phyloP scores from a whole-genome alignment of 1,140 invertebrate genomes.

The Listronotus bonariensis region DNA sequence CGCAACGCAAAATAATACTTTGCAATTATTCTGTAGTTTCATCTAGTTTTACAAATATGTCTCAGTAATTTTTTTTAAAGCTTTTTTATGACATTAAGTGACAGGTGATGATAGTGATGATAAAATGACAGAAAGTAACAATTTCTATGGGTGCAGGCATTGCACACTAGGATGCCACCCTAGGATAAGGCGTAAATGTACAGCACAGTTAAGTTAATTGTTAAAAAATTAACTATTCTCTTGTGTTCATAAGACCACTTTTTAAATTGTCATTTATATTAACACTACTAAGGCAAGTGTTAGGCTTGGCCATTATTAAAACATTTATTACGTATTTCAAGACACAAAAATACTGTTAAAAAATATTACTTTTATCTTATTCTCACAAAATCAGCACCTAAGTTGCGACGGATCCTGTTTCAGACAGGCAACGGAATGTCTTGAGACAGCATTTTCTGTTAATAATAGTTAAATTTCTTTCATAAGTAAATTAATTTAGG shows the following conservation, averaged over 20 bases:
- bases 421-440: too few relatives aligned
- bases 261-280: conserved; percentile 3
- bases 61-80: too few relatives aligned
- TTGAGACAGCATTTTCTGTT: neutral
- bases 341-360: conserved; percentile 6
- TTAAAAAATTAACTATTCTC: neutral
- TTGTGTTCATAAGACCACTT: conserved; percentile 2
- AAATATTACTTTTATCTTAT: conserved; percentile 7
- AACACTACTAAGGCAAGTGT: conserved; percentile 22
- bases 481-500: conserved; percentile 31
- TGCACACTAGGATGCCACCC: too few relatives aligned
- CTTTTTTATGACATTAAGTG: too few relatives aligned
- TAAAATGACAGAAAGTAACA: too few relatives aligned
- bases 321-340: neutral
- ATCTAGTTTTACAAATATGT: too few relatives aligned
- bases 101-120: too few relatives aligned
- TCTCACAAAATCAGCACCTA: conserved; percentile 29
- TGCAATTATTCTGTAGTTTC: too few relatives aligned
- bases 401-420: neutral
- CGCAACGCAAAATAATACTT: too few relatives aligned
- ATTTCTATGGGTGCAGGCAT: too few relatives aligned
- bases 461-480: conserved; percentile 2
- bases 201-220: too few relatives aligned
- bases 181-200: too few relatives aligned
- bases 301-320: conserved; percentile 15